Conservation (phyloP, 2,888 invertebrate genomes). For the Diploptera punctata region DNA sequence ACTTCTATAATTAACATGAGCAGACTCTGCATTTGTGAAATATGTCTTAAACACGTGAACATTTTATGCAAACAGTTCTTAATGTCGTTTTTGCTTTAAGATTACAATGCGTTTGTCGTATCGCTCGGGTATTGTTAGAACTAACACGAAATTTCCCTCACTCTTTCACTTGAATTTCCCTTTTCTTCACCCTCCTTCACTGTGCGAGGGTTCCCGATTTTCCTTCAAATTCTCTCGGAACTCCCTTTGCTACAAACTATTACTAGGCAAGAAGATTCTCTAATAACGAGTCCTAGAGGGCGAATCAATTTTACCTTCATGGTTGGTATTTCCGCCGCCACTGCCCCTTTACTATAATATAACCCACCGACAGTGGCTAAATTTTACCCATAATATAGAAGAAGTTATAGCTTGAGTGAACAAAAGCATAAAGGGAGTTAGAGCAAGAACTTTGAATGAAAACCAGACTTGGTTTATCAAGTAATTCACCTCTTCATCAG, state of each 20-base stretch:
- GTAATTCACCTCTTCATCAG: too few species aligned
- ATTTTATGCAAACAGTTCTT: too few species aligned
- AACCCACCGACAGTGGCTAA: too few species aligned
- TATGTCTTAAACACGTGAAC: too few species aligned
- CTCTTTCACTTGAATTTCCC: conserved; percentile 26
- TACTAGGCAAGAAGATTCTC: conserved; percentile 12
- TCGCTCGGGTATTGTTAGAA: conserved; percentile 28
- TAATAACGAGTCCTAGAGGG: conserved; percentile 29
- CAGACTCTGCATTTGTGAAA: too few species aligned
- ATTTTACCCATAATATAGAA: too few species aligned
- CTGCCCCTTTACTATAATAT: too few species aligned
- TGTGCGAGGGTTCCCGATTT: neutral
- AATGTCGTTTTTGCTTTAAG: neutral
- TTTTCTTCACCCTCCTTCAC: conserved; percentile 3
- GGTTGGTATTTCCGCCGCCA: neutral
- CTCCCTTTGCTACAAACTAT: neutral
- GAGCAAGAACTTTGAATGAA: too few species aligned
- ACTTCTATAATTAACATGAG: too few species aligned
- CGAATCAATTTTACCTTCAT: conserved; percentile 29
- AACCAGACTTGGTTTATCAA: too few species aligned
- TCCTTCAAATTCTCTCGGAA: neutral
- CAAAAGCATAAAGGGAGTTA: too few species aligned
- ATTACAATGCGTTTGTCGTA: conserved; percentile 16
- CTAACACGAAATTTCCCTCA: conserved; percentile 31
- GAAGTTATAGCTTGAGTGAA: too few species aligned